These are phyloP conservation scores for Spisula solida DNA, from an alignment of 2,888 invertebrate species.

Conservation along the genomic window DNA sequence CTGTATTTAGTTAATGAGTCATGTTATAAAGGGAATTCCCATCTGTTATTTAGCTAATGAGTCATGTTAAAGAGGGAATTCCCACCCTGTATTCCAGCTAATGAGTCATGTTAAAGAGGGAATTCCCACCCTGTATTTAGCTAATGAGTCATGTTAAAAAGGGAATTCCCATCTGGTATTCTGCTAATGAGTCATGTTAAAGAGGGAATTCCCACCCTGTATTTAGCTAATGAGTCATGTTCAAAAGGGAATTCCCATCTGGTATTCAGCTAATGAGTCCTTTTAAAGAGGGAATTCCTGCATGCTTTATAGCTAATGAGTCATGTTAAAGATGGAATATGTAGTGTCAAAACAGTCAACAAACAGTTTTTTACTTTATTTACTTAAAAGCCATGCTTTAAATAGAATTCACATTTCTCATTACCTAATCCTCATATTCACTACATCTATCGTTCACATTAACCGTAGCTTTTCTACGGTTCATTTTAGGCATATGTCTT, in stretches of 20 bases:
- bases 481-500: conserved; percentile 29
- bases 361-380: not conserved
- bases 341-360: not conserved
- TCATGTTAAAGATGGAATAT: not conserved
- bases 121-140: no score
- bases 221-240: not conserved
- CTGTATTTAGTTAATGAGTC: no score
- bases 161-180: not conserved
- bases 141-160: no score
- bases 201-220: no score
- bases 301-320: no score
- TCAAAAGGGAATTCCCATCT: not conserved
- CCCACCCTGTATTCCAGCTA: no score
- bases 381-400: not conserved
- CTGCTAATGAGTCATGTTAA: not conserved
- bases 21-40: no score
- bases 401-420: conserved; percentile 15
- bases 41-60: no score
- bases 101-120: no score
- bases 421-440: conserved; percentile 5
- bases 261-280: no score
- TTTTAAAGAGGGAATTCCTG: no score
- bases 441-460: not conserved
- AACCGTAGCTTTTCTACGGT: conserved; percentile 17
- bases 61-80: no score